These are phyloP conservation scores for Terrapene triunguis DNA, from an alignment of 2,113 vertebrate species.

Conservation along the genomic window DNA sequence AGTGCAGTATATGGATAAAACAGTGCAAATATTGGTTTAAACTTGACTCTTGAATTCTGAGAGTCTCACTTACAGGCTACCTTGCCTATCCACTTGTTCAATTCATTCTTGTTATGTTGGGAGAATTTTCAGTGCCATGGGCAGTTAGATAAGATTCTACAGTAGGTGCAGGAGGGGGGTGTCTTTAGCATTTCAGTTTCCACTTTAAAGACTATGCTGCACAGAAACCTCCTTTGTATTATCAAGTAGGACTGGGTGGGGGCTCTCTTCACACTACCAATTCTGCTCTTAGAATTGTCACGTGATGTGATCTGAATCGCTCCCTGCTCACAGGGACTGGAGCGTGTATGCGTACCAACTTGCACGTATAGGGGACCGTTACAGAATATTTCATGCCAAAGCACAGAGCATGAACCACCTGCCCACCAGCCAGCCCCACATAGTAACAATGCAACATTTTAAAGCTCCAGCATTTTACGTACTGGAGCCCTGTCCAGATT, in stretches of 20 bases:
- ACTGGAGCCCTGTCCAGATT: neutral
- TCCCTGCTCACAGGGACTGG: neutral
- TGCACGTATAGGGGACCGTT: neutral
- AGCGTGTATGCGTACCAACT: neutral
- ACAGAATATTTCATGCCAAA: neutral
- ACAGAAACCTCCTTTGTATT: rapidly evolving
- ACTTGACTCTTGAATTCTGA: neutral
- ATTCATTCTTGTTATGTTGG: neutral
- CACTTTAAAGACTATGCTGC: neutral
- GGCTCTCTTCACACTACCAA: neutral
- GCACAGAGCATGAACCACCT: neutral
- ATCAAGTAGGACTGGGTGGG: neutral
- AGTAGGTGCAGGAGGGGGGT: neutral
- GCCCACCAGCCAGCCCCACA: neutral
- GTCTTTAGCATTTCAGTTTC: neutral
- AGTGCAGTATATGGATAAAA: neutral
- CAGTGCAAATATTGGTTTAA: neutral
- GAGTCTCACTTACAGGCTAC: neutral
- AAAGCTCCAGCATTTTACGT: neutral
- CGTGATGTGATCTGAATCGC: neutral
- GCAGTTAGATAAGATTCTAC: neutral
- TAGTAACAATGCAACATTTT: neutral
- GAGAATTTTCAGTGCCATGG: neutral
- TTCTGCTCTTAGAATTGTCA: neutral
- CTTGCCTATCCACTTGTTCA: neutral